These are phyloP conservation scores for Rousettus madagascariensis DNA, from an alignment of 2,797 vertebrate species.

Conservation along the genomic window DNA sequence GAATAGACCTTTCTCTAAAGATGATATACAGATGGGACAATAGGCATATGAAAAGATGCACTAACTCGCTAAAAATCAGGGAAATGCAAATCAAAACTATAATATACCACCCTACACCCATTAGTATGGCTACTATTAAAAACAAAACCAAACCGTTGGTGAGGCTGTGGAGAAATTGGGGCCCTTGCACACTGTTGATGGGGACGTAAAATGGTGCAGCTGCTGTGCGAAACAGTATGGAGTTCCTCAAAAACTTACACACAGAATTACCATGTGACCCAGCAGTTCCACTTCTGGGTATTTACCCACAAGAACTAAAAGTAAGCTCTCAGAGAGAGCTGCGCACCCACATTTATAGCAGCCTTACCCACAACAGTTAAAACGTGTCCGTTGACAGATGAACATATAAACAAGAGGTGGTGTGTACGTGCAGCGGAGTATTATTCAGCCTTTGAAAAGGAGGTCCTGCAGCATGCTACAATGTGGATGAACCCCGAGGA, in stretches of 20 bases:
- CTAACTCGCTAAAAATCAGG: not conserved
- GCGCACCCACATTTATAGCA: too few relatives aligned
- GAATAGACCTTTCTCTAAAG: not conserved
- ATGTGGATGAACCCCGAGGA: accelerated
- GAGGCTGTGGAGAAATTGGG: not conserved
- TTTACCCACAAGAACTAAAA: accelerated
- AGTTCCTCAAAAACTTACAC: not conserved
- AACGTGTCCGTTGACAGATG: accelerated
- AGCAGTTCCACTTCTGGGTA: not conserved
- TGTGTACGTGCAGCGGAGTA: accelerated
- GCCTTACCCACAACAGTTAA: not conserved
- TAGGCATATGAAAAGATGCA: not conserved
- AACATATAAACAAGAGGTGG: not conserved
- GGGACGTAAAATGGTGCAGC: too few relatives aligned
- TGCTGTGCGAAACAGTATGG: not conserved
- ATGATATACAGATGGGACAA: too few relatives aligned
- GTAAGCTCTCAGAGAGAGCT: not conserved
- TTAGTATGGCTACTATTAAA: not conserved
- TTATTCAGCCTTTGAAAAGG: not conserved
- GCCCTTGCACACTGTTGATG: not conserved
- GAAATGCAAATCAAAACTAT: not conserved
- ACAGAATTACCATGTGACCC: not conserved
- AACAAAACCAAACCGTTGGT: not conserved
- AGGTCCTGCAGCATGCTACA: not conserved
- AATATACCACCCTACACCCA: not conserved